Evolutionary conservation across 2,113 vertebrate species (phyloP), one percentile per base, ranked within the genome.

Genomic region (Halichoerus grypus): DNA sequence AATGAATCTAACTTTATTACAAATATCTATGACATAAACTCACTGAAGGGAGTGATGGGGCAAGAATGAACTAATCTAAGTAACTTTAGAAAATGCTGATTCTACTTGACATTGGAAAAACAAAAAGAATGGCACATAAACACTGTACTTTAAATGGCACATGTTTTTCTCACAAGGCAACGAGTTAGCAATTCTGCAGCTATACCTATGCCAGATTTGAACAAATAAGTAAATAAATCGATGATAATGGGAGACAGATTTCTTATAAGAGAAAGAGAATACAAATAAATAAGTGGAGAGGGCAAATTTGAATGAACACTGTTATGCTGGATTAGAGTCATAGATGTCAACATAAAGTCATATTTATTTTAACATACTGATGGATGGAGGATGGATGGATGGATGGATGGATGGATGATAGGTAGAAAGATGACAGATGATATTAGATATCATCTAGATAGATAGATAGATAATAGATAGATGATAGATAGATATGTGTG

Each of bases 311-410:
- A 87, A 65, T 65, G 55, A 91, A 80, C 5, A 1, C 18, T 65
- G 3, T 65, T 81, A 46, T 49, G 14, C 63, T 94, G 46, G 39
- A 90, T 53, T 63, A 36, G 55, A 84, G 71, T 53, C 42, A 90
- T 21, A 80, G 18, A 91, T 31, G 19, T 72, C 18, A 91, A 55
- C 63, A 74, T 24, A 80, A 65, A 74, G 8, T 86, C 26, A 86
- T 80, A 15, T 65, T 90, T 80, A 94, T 91, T 81, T 94, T 91
- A 77, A 94, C 4, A 81, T 63, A 86, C 42, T 77, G 74, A 77
- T 22, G 53, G 77, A 36, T 39, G 74, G 51, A 65, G 42, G 46
- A 63, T 63, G n/a, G 28, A 39, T 82, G 12, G 13, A 57, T 21
- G 22, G 6, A 31, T 19, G 16, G 39, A 42, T 42, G 42, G 18